Conservation (phyloP, 2,797 vertebrate genomes). For the Cryptoblepharus egeriae region DNA sequence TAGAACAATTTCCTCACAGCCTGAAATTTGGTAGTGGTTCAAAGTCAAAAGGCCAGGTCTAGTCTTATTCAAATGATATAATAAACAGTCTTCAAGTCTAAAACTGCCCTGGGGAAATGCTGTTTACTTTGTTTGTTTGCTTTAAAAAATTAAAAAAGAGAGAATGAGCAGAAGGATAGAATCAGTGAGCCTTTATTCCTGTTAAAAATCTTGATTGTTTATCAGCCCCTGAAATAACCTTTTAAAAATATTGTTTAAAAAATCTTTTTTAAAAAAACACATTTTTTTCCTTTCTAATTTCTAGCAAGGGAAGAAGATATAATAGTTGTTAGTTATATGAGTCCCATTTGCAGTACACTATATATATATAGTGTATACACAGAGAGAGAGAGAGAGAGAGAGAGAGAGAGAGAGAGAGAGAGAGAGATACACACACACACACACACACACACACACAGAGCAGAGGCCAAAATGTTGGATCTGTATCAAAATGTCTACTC, state of each 20-base stretch:
- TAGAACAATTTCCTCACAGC: slow-evolving; percentile 98
- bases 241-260: slow-evolving; percentile 13
- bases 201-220: slow-evolving; percentile 4
- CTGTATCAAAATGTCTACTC: too few species aligned
- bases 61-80: slow-evolving; percentile 86
- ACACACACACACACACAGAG: too few species aligned
- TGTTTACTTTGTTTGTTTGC: slow-evolving; percentile 75
- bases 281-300: slow-evolving; percentile 60
- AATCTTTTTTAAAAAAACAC: slow-evolving; percentile 56
- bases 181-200: slow-evolving; percentile 66
- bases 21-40: slow-evolving; percentile 97
- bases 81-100: slow-evolving; percentile 85
- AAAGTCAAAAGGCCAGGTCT: slow-evolving; percentile 88
- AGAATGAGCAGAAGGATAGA: slow-evolving; percentile 65
- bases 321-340: slow-evolving; percentile 38
- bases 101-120: slow-evolving; percentile 79
- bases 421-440: too few species aligned
- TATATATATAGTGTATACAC: too few species aligned
- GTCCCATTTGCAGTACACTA: not conserved
- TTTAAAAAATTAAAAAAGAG: slow-evolving; percentile 30
- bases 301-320: slow-evolving; percentile 48
- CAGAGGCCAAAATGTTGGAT: not conserved
- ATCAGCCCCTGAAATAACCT: not conserved
- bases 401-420: too few species aligned
- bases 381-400: too few species aligned